Percentiles rank a stretch among this genome's conserved stretches.
Evolutionary conservation across 2,888 invertebrate species (phyloP).

Genomic region (Patella pellucida): DNA sequence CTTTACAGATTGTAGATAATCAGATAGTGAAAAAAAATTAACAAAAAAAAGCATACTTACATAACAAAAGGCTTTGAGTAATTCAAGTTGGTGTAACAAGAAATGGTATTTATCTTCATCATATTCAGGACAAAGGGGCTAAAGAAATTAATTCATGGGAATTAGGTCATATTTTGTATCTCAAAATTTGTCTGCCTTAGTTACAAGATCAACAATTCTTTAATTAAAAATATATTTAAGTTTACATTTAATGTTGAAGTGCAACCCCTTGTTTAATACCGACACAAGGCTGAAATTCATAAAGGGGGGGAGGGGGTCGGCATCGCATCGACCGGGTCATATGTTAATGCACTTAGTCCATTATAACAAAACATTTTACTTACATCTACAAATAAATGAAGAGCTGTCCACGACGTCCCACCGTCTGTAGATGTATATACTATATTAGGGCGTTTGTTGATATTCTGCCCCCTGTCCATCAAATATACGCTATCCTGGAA

Average conservation of each 20-base stretch:
- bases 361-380: slow-evolving; percentile 26
- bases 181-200: no score
- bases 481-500: slow-evolving; percentile 67
- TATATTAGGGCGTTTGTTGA: slow-evolving; percentile 68
- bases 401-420: slow-evolving; percentile 61
- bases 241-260: no score
- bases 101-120: slow-evolving; percentile 65
- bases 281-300: not conserved
- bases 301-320: no score
- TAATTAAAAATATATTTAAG: no score
- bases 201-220: no score
- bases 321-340: not conserved
- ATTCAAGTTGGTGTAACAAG: slow-evolving; percentile 66
- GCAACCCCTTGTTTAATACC: not conserved
- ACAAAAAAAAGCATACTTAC: slow-evolving; percentile 51
- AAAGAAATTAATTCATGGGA: not conserved
- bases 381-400: slow-evolving; percentile 69
- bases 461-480: slow-evolving; percentile 69
- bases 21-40: no score
- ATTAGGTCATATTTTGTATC: no score
- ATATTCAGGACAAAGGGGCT: slow-evolving; percentile 51
- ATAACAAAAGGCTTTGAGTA: slow-evolving; percentile 67
- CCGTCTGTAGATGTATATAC: slow-evolving; percentile 68
- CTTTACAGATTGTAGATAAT: no score
- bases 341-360: not conserved